Evolutionary conservation across 1,140 invertebrate species (phyloP), one percentile per base, ranked within the genome.

Genomic region (Euglossa dilemma): DNA sequence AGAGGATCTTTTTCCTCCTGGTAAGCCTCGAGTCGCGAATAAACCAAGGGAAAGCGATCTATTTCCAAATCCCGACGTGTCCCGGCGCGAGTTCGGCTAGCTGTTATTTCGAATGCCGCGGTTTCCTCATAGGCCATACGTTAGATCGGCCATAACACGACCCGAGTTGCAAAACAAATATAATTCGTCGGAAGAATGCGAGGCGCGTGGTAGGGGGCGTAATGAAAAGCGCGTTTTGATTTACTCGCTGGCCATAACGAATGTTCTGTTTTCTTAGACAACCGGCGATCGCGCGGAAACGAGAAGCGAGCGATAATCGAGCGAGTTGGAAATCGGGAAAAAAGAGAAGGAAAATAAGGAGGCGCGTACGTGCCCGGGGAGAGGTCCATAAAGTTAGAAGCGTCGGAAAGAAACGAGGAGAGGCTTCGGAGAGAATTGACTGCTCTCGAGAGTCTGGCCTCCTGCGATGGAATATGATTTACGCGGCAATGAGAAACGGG

Each of bases 401-500:
- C 77, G 28, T 50, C n/a, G 47, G 2, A 59, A 36, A 36, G 47
- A 54, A 18, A 52, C 36, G n/a, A 54, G 12, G 23, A 47, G 47
- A 81, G 52, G 80, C 23, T 23, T 59, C 20, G 23, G 47, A 73
- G 70, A 59, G 54, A 73, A 73, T 63, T 80, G 67, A 73, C 57
- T 80, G 57, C 63, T 57, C 36, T 25, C 11, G 25, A 2, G 50
- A 45, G 36, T 23, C 5, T 12, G 28, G 6, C n/a, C 56, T 43
- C 16, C 8, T 50, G 45, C 23, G 28, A 45, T 47, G 47, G n/a
- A 20, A 56, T 76, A 81, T 81, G 80, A 81, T 81, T 81, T 81
- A 81, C 25, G 72, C 25, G 80, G 43, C 72, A 67, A 81, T 67
- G 61, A 81, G 64, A 56, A 75, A 75, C 61, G 72, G 12, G 80